A percentile compares a stretch with the other conserved stretches of the same genome.
Evolutionary conservation across 2,888 invertebrate species (phyloP).

Genomic region (Lathronympha strigana): DNA sequence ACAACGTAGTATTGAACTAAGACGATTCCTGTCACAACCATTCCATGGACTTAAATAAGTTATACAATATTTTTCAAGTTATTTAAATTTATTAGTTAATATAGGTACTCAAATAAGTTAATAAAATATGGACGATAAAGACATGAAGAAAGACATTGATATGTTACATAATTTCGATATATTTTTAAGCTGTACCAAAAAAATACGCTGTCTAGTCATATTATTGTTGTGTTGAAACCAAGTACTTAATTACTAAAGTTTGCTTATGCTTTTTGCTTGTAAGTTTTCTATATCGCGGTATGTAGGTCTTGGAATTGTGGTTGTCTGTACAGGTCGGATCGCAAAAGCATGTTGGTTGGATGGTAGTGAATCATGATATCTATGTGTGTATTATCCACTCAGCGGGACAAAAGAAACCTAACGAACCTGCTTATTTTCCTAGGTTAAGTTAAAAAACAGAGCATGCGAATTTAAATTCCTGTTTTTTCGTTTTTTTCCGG

Average conservation of each 20-base stretch:
- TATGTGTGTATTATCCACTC: no score
- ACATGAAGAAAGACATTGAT: constrained; percentile 20
- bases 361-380: background rate
- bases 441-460: no score
- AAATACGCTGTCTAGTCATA: constrained; percentile 38
- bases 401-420: no score
- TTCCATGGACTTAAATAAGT: no score
- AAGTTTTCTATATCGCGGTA: background rate
- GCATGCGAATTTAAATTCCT: no score
- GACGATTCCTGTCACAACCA: no score
- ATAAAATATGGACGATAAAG: constrained; percentile 18
- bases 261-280: background rate
- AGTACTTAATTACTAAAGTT: constrained; percentile 5
- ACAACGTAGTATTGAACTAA: no score
- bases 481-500: no score
- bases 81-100: constrained; percentile 1
- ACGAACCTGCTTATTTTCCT: no score
- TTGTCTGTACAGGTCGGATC: no score
- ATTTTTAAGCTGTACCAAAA: constrained; percentile 21
- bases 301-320: background rate
- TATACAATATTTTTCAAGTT: constrained; percentile 10
- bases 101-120: constrained; percentile 13
- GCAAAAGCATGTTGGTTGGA: background rate
- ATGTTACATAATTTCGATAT: constrained; percentile 4
- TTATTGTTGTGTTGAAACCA: constrained; percentile 10